Evolutionary conservation across 2,113 vertebrate genomes (phyloP).

Genomic region (Elanus axillaris): DNA sequence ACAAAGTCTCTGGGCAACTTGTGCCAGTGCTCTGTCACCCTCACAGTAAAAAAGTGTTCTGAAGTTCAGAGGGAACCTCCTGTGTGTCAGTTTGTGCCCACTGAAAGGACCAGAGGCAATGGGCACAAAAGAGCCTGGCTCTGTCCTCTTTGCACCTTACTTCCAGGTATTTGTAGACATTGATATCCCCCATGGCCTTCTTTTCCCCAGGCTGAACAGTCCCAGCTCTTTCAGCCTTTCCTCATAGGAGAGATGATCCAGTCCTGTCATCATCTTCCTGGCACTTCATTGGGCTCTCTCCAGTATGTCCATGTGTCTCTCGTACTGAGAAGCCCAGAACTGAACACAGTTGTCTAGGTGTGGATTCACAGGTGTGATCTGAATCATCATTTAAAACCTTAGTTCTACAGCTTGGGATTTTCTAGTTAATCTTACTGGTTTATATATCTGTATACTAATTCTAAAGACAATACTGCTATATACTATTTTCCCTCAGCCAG

Average conservation of each 20-base stretch:
- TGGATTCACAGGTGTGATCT: not conserved
- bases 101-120: too few relatives aligned
- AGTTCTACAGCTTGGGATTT: not conserved
- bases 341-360: not conserved
- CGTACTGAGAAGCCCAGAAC: not conserved
- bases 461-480: not conserved
- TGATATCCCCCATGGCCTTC: not conserved
- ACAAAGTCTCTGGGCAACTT: not conserved
- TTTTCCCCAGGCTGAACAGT: not conserved
- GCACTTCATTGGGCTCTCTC: rapidly evolving
- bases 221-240: not conserved
- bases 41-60: not conserved
- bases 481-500: not conserved
- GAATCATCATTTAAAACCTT: not conserved
- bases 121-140: not conserved
- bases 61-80: not conserved
- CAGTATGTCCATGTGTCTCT: not conserved
- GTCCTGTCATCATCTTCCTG: not conserved
- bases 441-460: not conserved
- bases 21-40: not conserved
- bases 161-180: not conserved
- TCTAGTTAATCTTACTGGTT: not conserved
- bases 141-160: not conserved
- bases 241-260: not conserved
- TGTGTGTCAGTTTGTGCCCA: not conserved